A percentile compares a stretch with the other conserved stretches of the same genome.
Evolutionary conservation across 2,113 vertebrate species (phyloP).

Genomic region (Syngnathus scovelli): DNA sequence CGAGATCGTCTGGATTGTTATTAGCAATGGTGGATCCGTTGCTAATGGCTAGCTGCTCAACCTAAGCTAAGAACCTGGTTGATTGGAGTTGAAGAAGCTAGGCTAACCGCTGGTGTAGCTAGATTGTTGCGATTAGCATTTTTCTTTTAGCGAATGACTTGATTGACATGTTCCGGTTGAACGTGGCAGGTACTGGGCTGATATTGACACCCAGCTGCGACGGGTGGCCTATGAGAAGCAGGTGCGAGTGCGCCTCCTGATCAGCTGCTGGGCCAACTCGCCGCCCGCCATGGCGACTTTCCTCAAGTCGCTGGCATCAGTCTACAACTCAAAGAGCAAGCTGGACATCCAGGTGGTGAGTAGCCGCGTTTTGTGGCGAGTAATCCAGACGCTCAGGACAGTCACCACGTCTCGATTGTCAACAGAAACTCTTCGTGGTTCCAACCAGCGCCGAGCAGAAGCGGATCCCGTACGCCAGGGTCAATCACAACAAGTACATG

Average conservation of each 20-base stretch:
- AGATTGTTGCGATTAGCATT: too few species aligned
- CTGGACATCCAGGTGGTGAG: constrained; percentile 82
- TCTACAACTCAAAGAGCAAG: constrained; percentile 62
- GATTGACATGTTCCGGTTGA: neutral
- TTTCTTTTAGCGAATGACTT: neutral
- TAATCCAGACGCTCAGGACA: neutral
- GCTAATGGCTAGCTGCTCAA: neutral
- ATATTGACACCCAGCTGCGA: constrained; percentile 76
- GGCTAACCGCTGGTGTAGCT: too few species aligned
- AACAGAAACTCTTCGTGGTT: constrained; percentile 74
- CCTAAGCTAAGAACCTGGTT: too few species aligned
- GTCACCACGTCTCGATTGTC: neutral
- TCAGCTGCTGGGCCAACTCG: constrained; percentile 78
- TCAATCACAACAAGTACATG: constrained; percentile 93
- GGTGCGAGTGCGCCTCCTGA: constrained; percentile 69
- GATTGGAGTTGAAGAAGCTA: too few species aligned
- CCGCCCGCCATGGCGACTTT: constrained; percentile 76
- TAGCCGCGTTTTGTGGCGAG: neutral
- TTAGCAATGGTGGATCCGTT: neutral
- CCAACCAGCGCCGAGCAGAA: constrained; percentile 68
- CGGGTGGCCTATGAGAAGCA: constrained; percentile 66
- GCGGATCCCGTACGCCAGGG: constrained; percentile 78
- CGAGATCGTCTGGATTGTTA: neutral
- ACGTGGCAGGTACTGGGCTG: constrained; percentile 77
- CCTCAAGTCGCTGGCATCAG: constrained; percentile 77